Evolutionary conservation across 2,888 invertebrate genomes (phyloP), one percentile per base, ranked within the genome.

Genomic region (Phengaris arion): DNA sequence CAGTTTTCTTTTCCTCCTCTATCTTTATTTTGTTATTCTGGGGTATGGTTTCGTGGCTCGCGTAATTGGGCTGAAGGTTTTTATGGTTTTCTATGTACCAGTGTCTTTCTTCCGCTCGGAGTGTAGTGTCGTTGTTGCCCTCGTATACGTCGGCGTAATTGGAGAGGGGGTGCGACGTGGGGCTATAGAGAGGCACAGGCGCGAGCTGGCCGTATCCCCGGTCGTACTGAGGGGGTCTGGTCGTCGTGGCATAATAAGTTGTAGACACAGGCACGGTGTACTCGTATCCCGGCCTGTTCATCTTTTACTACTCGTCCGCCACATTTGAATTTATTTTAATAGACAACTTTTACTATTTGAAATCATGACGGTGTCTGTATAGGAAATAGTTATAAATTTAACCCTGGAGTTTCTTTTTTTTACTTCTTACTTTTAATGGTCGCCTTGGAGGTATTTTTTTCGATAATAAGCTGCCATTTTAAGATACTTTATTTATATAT

Each of bases 51-150:
- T 93, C 93, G 78, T 87, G 85, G 76, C 84, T 89, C 77, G 87
- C 83, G 77, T 89, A 91, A 80, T 79, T 89, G 0, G 91, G 87
- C 81, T 93, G 92, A 80, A 93, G 81, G 79, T 87, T 93, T 82
- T 93, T 94, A 81, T 94, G 94, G 78, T 94, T 93, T 80, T 94
- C 94, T 89, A 94, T 90, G 78, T 94, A 94, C 94, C 94, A 94
- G 78, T 94, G 92, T 77, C 93, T 86, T 79, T 94, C 94, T 81
- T 94, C 94, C 1, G 94, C 94, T 81, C 94, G 83, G 51, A 94
- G 90, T 52, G 94, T 94, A 45, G 93, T 94, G 78, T 94, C 94
- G 82, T 94, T 94, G 82, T 93, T 94, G 52, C 94, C 94, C 82
- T 94, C 94, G 79, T 94, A 94, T 74, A 94, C 88, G 83, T 94